Evolutionary conservation across 1,140 invertebrate species (phyloP), one percentile per base, ranked within the genome.

Genomic region (Drosophila tani): DNA sequence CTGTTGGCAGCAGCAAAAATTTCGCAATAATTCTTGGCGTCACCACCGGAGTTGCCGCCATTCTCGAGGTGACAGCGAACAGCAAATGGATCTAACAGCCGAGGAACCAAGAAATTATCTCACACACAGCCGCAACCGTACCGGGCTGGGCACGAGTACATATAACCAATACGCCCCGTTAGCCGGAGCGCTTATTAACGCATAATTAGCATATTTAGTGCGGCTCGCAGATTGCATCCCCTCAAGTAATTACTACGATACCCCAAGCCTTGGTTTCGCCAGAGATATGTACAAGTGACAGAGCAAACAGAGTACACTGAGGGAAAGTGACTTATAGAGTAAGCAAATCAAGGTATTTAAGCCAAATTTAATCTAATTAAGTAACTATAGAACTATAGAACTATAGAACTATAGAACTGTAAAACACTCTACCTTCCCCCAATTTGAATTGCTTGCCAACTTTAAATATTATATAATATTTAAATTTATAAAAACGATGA

Each of bases 161-260:
- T 77, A 69, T 47, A 24, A 49, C 46, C 51, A 59, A 64, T 62
- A 59, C 50, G 43, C 56, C 47, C 75, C 69, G 66, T 69, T 79
- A 63, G 69, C 79, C 56, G 70, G 75, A 35, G 60, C 82, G 84
- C 84, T 87, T 88, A 88, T 88, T 88, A 87, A 88, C 85, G 84
- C 84, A 90, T 88, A 88, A 88, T 88, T 88, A 88, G 84, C 84
- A 88, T 88, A 88, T 84, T 90, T 88, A 88, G 84, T 81, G 68
- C 59, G 56, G 81, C 68, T 74, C 69, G 47, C 60, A 88, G 84
- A 88, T 78, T 77, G 84, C 74, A 53, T 64, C 59, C 41, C 53
- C 58, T 40, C 41, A 35, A 70, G 67, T 67, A 70, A 70, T 70
- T 70, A 55, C 49, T 45, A 21, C 38, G n/a, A 50, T 62, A 60